These are phyloP conservation scores for Enteromius thamalakanensis DNA, from an alignment of 2,797 vertebrate genomes.

Conservation along the genomic window DNA sequence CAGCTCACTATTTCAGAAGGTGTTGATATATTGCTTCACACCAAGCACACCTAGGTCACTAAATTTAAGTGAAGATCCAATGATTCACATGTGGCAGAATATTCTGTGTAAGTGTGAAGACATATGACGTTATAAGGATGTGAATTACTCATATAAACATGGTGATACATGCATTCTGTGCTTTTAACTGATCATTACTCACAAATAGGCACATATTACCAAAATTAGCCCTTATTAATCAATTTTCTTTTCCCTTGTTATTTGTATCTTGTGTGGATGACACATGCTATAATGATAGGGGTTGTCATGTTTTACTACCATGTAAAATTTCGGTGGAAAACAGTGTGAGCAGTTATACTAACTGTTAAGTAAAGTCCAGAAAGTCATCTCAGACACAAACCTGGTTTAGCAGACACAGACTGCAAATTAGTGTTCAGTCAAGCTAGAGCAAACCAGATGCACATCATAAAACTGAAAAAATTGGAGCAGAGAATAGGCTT, in stretches of 20 bases:
- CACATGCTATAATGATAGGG: not conserved
- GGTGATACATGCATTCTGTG: too few species aligned
- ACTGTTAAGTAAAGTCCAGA: not conserved
- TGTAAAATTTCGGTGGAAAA: not conserved
- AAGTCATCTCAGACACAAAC: not conserved
- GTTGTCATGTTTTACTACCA: not conserved
- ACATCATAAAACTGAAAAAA: not conserved
- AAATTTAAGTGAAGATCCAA: not conserved
- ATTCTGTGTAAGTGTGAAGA: not conserved
- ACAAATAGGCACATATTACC: not conserved
- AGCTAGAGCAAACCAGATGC: not conserved
- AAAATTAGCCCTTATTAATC: not conserved
- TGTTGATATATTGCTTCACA: not conserved
- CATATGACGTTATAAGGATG: not conserved
- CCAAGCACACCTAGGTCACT: not conserved
- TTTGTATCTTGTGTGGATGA: not conserved
- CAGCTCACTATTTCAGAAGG: not conserved
- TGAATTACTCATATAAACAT: not conserved
- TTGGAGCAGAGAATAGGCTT: not conserved
- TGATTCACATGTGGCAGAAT: not conserved
- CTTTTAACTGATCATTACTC: not conserved
- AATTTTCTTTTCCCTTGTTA: not conserved
- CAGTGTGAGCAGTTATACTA: not conserved
- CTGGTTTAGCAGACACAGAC: not conserved
- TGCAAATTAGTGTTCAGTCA: not conserved